Conservation (phyloP, 1,140 invertebrate genomes). For the Melitaea cinxia region DNA sequence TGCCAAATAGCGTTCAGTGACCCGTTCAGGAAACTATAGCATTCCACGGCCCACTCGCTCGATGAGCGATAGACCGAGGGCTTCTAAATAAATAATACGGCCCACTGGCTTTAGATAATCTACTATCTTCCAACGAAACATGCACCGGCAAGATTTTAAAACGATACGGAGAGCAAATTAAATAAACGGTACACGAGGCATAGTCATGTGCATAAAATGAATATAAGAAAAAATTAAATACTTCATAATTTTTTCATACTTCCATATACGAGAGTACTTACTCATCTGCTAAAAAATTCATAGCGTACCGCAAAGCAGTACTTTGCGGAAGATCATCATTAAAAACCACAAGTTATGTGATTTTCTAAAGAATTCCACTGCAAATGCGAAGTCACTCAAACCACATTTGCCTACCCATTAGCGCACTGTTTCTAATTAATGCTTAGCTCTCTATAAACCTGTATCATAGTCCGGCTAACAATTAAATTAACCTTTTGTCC, state of each 20-base stretch:
- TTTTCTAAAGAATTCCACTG: slow-evolving; percentile 48
- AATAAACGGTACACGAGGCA: slow-evolving; percentile 17
- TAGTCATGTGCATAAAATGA: slow-evolving; percentile 13
- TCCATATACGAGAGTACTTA: slow-evolving; percentile 28
- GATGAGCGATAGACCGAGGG: slow-evolving; percentile 38
- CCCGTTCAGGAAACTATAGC: slow-evolving; percentile 54
- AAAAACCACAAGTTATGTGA: slow-evolving; percentile 46
- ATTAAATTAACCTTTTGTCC: slow-evolving; percentile 2
- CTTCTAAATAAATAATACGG: slow-evolving; percentile 39
- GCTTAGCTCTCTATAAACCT: slow-evolving; percentile 15
- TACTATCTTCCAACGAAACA: slow-evolving; percentile 24
- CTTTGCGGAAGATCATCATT: slow-evolving; percentile 43
- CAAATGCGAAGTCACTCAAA: slow-evolving; percentile 38
- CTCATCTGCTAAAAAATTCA: slow-evolving; percentile 38
- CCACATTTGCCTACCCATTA: slow-evolving; percentile 36
- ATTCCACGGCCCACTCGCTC: slow-evolving; percentile 48
- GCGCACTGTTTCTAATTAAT: slow-evolving; percentile 24
- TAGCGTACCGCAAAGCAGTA: slow-evolving; percentile 36
- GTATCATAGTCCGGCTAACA: slow-evolving; percentile 7
- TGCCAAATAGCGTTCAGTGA: slow-evolving; percentile 43
- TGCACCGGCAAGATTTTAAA: slow-evolving; percentile 7
- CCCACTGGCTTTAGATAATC: slow-evolving; percentile 33
- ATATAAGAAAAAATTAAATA: slow-evolving; percentile 30
- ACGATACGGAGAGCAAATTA: slow-evolving; percentile 34
- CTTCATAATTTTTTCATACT: slow-evolving; percentile 30